Base-by-base conservation (phyloP, 2,113 vertebrate species). In the Xiphophorus maculatus region DNA sequence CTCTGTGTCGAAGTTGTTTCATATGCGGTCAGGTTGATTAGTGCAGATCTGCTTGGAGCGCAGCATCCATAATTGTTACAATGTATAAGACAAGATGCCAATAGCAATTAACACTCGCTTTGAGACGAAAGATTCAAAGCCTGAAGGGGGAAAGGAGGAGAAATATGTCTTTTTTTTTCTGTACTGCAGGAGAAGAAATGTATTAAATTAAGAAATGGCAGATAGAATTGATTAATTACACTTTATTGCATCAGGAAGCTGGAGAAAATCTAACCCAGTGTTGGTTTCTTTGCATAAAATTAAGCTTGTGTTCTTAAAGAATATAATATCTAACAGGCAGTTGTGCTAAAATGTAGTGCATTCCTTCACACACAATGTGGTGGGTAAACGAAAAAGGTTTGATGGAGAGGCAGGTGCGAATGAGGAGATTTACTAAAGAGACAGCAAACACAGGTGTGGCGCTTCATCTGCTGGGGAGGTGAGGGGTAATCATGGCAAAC, bases 401-500 rank as follows among this genome's bases (percentile, higher is more conserved):
- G 67, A 84, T 71, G 42, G 76, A 85, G 70, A 71, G 63, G 79
- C 79, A 69, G 74, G 67, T 77, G 48, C 69, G 61, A 80, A 81
- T 67, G 80, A 76, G 82, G 54, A 88, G 80, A 85, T 86, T 83
- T 83, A 85, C 81, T 84, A 78, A 87, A 87, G 87, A 87, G 90
- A 90, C 85, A 90, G 91, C 87, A 93, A 94, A 94, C 90, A 93
- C 85, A 93, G 93, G 92, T 94, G 92, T 94, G 91, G 88, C 67
- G 76, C 87, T 94, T 93, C 91, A 94, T 94, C 88, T 92, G 87
- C 89, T 84, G 84, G 87, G 86, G 85, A 90, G 91, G 90, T 92
- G 87, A 90, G 92, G 87, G 91, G 91, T 94, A 94, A 95, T 95
- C 93, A 95, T 84, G 66, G 94, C 90, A 93, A 95, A 95, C 92